These are phyloP conservation scores for Polymixis flavicincta DNA, from an alignment of 2,888 invertebrate genomes.

Conservation along the genomic window DNA sequence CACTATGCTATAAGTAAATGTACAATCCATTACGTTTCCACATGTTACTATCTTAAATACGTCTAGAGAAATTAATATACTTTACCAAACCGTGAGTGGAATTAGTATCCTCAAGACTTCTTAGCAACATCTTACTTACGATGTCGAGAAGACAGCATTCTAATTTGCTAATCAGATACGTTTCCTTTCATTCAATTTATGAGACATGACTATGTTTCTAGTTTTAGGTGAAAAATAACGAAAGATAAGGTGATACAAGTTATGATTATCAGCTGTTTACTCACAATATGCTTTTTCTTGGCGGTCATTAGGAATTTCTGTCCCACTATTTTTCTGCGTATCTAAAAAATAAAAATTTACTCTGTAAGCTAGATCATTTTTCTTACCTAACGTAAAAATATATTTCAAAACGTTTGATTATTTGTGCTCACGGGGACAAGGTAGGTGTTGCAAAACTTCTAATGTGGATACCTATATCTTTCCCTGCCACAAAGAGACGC, in stretches of 20 bases:
- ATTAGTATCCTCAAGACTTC: not conserved
- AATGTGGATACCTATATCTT: not conserved
- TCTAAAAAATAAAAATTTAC: conserved; percentile 8
- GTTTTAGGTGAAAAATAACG: not conserved
- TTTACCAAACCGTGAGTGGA: not conserved
- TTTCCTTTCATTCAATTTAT: not conserved
- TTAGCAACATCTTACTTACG: too few species aligned
- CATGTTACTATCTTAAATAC: too few species aligned
- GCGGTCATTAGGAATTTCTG: not conserved
- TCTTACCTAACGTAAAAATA: too few species aligned
- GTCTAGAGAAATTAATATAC: too few species aligned
- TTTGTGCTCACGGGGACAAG: not conserved
- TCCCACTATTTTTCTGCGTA: not conserved
- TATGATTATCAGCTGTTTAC: not conserved
- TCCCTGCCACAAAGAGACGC: not conserved
- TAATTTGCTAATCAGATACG: not conserved
- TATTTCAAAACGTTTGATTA: not conserved
- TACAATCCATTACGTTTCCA: too few species aligned
- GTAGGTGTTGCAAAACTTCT: not conserved
- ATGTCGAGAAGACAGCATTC: not conserved
- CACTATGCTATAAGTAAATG: too few species aligned
- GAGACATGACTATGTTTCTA: not conserved
- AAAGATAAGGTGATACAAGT: too few species aligned
- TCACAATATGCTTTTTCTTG: conserved; percentile 21
- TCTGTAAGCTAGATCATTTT: not conserved